phyloP scores from a whole-genome alignment of 2,113 vertebrate genomes.

The Plectropomus leopardus region DNA sequence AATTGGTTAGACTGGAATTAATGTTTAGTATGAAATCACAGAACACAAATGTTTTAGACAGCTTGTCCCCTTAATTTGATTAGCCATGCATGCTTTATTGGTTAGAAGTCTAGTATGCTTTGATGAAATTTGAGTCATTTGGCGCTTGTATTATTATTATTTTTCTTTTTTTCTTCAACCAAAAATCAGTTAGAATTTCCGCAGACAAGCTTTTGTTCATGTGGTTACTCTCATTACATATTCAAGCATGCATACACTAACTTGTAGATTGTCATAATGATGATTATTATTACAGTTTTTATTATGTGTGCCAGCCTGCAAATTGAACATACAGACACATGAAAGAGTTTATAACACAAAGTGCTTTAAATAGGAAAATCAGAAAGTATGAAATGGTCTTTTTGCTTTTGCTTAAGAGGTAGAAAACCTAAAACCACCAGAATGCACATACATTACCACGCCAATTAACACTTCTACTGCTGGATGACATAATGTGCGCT shows the following conservation, averaged over 20 bases:
- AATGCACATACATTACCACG: no score
- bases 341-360: neutral
- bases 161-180: no score
- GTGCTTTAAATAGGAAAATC: neutral
- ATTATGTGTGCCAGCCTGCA: neutral
- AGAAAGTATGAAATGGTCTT: no score
- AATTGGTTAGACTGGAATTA: conserved; percentile 10
- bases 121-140: conserved; percentile 19
- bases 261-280: neutral
- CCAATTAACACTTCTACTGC: no score
- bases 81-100: conserved; percentile 4
- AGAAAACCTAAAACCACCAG: no score
- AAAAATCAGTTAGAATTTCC: neutral
- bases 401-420: no score
- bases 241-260: neutral
- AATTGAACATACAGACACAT: neutral
- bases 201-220: conserved; percentile 1
- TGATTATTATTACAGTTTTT: neutral
- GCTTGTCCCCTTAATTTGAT: conserved; percentile 26
- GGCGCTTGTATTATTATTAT: neutral
- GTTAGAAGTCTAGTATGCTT: conserved; percentile 13
- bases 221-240: neutral
- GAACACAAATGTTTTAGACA: conserved; percentile 28
- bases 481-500: no score
- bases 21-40: conserved; percentile 20